Base-by-base conservation (phyloP, 1,140 invertebrate genomes). In the Drosophila kanapiae region DNA sequence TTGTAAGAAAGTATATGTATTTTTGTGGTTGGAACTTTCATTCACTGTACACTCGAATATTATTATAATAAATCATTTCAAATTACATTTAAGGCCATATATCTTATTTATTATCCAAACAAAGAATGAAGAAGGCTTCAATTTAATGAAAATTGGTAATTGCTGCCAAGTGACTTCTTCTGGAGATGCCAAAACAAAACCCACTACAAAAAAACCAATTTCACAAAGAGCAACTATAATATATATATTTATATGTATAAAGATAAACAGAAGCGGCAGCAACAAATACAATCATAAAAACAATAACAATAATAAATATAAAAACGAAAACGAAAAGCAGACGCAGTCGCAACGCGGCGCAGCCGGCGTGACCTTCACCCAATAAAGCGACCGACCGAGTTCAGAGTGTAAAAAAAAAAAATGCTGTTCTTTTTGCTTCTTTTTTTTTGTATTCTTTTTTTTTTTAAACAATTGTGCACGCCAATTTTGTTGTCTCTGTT, bases 361-460 rank as follows among this genome's bases (percentile, higher is more conserved):
- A 62, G 54, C 38, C 57, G 65, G 69, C 75, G 62, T 77, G 83
- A 88, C 83, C 83, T 87, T 87, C 83, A 87, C 83, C 83, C 83
- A 87, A 82, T 87, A 88, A 87, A 82, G 67, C 83, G 65, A 85
- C 49, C 47, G 67, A 82, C 72, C 71, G 75, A 72, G 84, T 77
- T 80, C 83, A 84, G 68, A 79, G 69, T 60, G 75, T 78, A 75
- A 38, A 67, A 83, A 67, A 33, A 47, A 18, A 61, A 43, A n/a
- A n/a, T n/a, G n/a, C n/a, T n/a, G n/a, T n/a, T n/a, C n/a, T n/a
- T n/a, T n/a, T n/a, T n/a, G n/a, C n/a, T n/a, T n/a, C n/a, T n/a
- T n/a, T n/a, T n/a, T n/a, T n/a, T n/a, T n/a, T n/a, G n/a, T n/a
- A n/a, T n/a, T n/a, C n/a, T n/a, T n/a, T n/a, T n/a, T n/a, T n/a